Evolutionary conservation across 2,797 vertebrate genomes (phyloP).

Genomic region (Centroberyx gerrardi): DNA sequence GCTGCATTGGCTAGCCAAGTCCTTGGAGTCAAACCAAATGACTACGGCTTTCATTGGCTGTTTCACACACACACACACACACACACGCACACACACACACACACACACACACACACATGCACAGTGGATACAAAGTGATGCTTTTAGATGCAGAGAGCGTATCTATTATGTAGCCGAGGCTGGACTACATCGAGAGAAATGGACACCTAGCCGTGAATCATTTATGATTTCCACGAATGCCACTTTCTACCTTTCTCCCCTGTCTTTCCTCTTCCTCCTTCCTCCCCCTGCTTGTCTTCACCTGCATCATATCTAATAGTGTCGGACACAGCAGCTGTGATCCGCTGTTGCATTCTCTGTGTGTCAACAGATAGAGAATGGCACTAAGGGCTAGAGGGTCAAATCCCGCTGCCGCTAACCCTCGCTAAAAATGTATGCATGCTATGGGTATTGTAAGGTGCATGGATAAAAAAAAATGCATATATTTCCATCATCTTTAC

Average conservation of each 20-base stretch:
- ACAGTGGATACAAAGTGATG: neutral
- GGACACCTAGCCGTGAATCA: constrained; percentile 41
- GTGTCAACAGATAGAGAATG: neutral
- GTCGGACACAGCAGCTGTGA: neutral
- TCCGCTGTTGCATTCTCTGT: neutral
- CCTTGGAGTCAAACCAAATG: too few species aligned
- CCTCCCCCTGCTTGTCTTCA: neutral
- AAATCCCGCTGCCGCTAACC: too few species aligned
- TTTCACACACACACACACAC: constrained; percentile 1
- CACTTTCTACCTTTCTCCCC: neutral
- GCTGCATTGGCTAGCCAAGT: too few species aligned
- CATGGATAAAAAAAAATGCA: too few species aligned
- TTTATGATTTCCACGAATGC: constrained; percentile 28
- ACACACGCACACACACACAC: constrained; percentile 8
- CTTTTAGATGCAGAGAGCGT: neutral
- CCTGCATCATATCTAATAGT: neutral
- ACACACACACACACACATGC: neutral
- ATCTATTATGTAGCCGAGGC: constrained; percentile 9
- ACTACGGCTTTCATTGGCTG: too few species aligned
- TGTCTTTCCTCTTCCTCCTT: neutral
- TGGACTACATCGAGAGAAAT: constrained; percentile 27
- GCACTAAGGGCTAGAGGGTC: neutral
- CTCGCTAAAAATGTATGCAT: too few species aligned
- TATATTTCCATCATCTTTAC: too few species aligned
- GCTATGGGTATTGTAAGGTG: too few species aligned